phyloP scores from a whole-genome alignment of 2,888 invertebrate species.

The Epinotia demarniana region DNA sequence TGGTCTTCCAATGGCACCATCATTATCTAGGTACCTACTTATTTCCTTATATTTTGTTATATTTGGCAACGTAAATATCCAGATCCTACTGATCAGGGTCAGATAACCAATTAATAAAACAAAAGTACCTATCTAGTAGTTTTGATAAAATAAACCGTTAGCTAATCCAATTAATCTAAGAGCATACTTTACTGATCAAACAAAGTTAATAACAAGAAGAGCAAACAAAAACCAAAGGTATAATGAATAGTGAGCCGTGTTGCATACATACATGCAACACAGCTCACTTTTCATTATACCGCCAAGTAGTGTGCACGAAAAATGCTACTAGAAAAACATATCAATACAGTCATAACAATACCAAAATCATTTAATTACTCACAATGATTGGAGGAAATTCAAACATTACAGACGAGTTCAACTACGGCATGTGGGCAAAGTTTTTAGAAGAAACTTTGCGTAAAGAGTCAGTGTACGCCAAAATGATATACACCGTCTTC shows the following conservation, averaged over 20 bases:
- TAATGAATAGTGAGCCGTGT: too few relatives aligned
- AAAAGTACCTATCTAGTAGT: not conserved
- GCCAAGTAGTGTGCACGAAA: not conserved
- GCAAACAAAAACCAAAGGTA: slow-evolving; percentile 15
- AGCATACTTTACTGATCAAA: slow-evolving; percentile 30
- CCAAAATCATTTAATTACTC: not conserved
- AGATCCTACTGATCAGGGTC: not conserved
- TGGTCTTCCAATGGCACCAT: too few relatives aligned
- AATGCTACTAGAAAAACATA: not conserved
- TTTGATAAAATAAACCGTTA: not conserved
- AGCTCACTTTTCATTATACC: slow-evolving; percentile 19
- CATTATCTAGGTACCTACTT: too few relatives aligned
- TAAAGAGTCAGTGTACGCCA: slow-evolving; percentile 18
- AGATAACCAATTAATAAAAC: not conserved
- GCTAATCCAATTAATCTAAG: slow-evolving; percentile 39
- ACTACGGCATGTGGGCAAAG: slow-evolving; percentile 27
- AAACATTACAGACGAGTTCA: slow-evolving; percentile 26
- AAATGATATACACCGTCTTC: slow-evolving; percentile 28
- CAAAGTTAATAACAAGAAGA: slow-evolving; percentile 4
- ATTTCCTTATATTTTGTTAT: too few relatives aligned
- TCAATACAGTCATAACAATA: not conserved
- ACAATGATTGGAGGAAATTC: slow-evolving; percentile 5
- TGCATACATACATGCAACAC: not conserved
- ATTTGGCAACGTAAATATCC: too few relatives aligned
- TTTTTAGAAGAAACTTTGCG: slow-evolving; percentile 36